Percentiles rank a stretch among this genome's conserved stretches.
Evolutionary conservation across 2,797 vertebrate species (phyloP).

Genomic region (Lacerta bilineata): DNA sequence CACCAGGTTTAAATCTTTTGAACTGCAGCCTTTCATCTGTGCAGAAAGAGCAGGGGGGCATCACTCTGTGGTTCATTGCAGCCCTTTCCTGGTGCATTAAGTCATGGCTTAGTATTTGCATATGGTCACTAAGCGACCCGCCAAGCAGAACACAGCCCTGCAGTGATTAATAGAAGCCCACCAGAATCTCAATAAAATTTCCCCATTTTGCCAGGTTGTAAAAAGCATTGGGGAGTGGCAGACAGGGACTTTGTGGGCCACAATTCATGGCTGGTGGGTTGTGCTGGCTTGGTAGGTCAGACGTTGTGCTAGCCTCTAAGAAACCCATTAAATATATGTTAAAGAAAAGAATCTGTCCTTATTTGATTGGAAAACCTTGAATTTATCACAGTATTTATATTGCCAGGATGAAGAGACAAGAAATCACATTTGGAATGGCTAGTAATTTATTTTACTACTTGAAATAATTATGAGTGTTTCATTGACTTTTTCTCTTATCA

Average conservation of each 20-base stretch:
- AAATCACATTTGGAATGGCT: neutral
- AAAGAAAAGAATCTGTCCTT: neutral
- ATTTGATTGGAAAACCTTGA: neutral
- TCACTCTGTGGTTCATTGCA: too few species aligned
- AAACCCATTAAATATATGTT: neutral
- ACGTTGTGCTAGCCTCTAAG: neutral
- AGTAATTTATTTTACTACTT: neutral
- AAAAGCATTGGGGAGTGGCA: neutral
- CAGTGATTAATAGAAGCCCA: neutral
- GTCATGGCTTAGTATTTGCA: too few species aligned
- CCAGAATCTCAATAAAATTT: neutral
- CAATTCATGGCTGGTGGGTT: neutral
- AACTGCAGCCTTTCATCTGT: too few species aligned
- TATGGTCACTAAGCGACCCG: too few species aligned
- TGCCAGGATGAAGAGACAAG: conserved; percentile 37
- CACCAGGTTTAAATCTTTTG: neutral
- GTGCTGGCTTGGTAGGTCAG: neutral
- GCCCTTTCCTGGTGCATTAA: too few species aligned
- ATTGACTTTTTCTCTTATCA: conserved; percentile 29
- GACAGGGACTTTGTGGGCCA: neutral
- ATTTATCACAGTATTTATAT: conserved; percentile 8
- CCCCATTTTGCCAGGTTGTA: neutral
- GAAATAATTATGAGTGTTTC: neutral
- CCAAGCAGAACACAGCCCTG: neutral
- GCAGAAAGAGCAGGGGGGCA: too few species aligned